Conservation (phyloP, 2,797 vertebrate genomes). For the Arnoldichthys spilopterus region DNA sequence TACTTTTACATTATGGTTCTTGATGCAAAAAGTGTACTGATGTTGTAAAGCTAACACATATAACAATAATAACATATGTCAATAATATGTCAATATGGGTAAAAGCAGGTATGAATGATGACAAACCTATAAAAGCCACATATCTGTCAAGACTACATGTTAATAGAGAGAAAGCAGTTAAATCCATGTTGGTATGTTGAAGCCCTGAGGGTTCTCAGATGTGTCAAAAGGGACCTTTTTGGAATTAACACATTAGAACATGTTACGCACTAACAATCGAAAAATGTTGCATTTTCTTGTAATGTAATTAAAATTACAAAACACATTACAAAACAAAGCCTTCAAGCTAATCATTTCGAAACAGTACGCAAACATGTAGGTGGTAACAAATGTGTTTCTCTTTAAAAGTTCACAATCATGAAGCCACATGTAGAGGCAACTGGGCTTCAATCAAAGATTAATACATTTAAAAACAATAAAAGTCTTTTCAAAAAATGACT, state of each 20-base stretch:
- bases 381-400: not conserved
- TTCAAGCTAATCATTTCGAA: not conserved
- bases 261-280: not conserved
- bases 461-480: conserved; percentile 50
- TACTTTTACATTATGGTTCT: conserved; percentile 2
- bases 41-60: conserved; percentile 1
- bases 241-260: not conserved
- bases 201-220: not conserved
- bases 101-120: not conserved
- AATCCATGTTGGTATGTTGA: not conserved
- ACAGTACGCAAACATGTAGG: not conserved
- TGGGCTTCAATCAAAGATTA: not conserved
- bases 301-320: not conserved
- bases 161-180: not conserved
- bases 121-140: not conserved
- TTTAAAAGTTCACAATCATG: not conserved
- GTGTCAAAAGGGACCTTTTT: not conserved
- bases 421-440: not conserved
- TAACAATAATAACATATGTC: too few species aligned
- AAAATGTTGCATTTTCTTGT: not conserved
- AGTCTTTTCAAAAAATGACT: not conserved
- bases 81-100: not conserved
- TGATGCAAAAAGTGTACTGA: not conserved
- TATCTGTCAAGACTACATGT: not conserved
- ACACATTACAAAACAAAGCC: not conserved